Evolutionary conservation across 2,797 vertebrate species (phyloP).

Genomic region (Pelodytes ibericus): DNA sequence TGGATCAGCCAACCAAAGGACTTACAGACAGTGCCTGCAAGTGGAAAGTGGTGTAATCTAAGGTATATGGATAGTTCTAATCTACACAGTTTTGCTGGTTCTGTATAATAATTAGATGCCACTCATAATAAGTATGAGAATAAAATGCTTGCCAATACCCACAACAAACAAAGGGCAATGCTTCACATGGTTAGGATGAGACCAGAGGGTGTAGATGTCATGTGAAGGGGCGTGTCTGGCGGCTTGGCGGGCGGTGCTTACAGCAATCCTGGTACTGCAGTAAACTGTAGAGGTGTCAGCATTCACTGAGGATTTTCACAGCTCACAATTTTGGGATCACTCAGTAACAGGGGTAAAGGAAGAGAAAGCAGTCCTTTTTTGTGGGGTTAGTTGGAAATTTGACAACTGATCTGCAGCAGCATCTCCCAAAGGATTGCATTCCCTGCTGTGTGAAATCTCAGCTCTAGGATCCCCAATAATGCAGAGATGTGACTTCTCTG

Average conservation of each 20-base stretch:
- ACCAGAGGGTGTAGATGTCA: background rate
- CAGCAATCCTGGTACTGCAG: conserved; percentile 42
- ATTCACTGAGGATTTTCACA: conserved; percentile 8
- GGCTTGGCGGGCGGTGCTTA: conserved; percentile 7
- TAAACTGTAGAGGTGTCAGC: conserved; percentile 46
- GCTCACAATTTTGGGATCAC: conserved; percentile 7
- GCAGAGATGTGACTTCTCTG: conserved; percentile 65
- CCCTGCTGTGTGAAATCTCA: conserved; percentile 7
- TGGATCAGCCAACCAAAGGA: too few species aligned
- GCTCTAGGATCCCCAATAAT: conserved; percentile 37
- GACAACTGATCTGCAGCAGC: conserved; percentile 7
- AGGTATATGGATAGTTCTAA: too few species aligned
- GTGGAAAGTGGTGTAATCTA: too few species aligned
- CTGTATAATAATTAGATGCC: too few species aligned
- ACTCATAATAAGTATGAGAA: too few species aligned
- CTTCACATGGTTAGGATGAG: conserved; percentile 32
- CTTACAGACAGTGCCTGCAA: too few species aligned
- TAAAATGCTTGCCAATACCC: background rate
- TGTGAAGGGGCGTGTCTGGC: background rate
- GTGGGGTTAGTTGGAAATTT: background rate
- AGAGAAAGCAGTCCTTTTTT: background rate
- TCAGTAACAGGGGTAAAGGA: background rate
- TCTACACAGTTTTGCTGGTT: too few species aligned
- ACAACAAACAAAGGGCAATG: conserved; percentile 29
- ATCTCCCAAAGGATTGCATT: conserved; percentile 9